Conservation (phyloP, 2,888 invertebrate species). For the Drosophila helvetica region DNA sequence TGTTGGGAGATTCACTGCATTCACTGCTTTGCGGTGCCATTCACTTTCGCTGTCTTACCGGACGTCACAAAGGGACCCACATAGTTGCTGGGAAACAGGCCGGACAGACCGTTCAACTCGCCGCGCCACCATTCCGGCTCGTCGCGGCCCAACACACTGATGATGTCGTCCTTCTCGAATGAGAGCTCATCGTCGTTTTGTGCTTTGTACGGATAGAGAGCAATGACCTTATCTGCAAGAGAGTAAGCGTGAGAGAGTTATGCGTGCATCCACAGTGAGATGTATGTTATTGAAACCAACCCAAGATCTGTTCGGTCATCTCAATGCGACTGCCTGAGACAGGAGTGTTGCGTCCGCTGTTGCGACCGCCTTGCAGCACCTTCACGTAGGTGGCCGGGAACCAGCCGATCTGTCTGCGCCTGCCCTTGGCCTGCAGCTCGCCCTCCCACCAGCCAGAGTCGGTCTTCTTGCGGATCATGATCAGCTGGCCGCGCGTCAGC, state of each 20-base stretch:
- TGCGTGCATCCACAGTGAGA: background rate
- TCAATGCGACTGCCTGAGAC: constrained; percentile 89
- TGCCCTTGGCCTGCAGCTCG: constrained; percentile 95
- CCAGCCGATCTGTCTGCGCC: constrained; percentile 97
- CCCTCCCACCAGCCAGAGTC: constrained; percentile 99
- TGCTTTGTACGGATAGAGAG: constrained; percentile 96
- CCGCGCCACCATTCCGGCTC: constrained; percentile 99
- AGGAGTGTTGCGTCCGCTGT: constrained; percentile 90
- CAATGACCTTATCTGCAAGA: constrained; percentile 92
- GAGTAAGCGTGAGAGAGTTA: background rate
- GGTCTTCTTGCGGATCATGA: constrained; percentile 98
- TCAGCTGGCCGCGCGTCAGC: constrained; percentile 94
- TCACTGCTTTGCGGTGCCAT: constrained; percentile 78
- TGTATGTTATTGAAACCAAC: constrained; percentile 57
- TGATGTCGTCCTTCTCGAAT: constrained; percentile 95
- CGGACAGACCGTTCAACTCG: constrained; percentile 93
- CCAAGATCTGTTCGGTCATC: constrained; percentile 84
- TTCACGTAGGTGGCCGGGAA: constrained; percentile 99
- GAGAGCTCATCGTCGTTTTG: constrained; percentile 97
- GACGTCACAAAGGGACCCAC: constrained; percentile 88
- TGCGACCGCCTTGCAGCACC: constrained; percentile 88
- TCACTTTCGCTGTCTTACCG: constrained; percentile 82
- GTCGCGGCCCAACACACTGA: constrained; percentile 94
- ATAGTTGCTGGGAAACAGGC: constrained; percentile 98
- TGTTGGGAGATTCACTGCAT: constrained; percentile 61